Evolutionary conservation across 1,140 invertebrate genomes (phyloP).

Genomic region (Aphelenchoides besseyi): DNA sequence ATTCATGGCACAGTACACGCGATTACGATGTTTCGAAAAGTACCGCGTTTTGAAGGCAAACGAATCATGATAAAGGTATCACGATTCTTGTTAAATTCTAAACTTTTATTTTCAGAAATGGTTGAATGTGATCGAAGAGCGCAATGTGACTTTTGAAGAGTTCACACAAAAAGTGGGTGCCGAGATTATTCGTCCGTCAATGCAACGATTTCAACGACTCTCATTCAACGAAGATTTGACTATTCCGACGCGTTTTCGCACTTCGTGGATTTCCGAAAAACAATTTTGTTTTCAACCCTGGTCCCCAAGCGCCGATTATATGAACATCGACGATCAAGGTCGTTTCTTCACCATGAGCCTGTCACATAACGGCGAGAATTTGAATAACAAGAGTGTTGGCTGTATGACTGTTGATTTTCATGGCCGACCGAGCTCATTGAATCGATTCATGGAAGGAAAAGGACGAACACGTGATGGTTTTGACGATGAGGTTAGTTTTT

Average conservation of each 20-base stretch:
- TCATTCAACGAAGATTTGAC: constrained; percentile 56
- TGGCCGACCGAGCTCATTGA: constrained; percentile 55
- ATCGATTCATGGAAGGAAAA: constrained; percentile 61
- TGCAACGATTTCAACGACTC: constrained; percentile 58
- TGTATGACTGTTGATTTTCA: constrained; percentile 58
- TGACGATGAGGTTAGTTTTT: constrained; percentile 51
- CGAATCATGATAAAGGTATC: constrained; percentile 49
- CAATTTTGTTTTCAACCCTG: constrained; percentile 60
- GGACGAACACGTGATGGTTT: constrained; percentile 58
- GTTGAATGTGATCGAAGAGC: constrained; percentile 39
- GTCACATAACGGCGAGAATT: constrained; percentile 58
- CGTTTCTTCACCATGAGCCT: constrained; percentile 57
- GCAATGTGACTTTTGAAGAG: constrained; percentile 56
- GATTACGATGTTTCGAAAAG: constrained; percentile 36
- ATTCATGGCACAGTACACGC: constrained; percentile 30
- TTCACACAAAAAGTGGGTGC: constrained; percentile 57
- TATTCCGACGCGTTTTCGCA: constrained; percentile 51
- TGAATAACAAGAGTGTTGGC: constrained; percentile 46
- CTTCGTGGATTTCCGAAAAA: constrained; percentile 61
- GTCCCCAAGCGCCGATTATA: constrained; percentile 30
- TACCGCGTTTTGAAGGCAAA: constrained; percentile 32
- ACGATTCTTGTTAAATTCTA: too few species aligned
- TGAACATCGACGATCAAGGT: constrained; percentile 56
- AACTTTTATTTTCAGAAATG: constrained; percentile 55
- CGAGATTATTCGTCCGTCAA: constrained; percentile 48